Conservation (phyloP, 2,113 vertebrate species). For the Reinhardtius hippoglossoides region DNA sequence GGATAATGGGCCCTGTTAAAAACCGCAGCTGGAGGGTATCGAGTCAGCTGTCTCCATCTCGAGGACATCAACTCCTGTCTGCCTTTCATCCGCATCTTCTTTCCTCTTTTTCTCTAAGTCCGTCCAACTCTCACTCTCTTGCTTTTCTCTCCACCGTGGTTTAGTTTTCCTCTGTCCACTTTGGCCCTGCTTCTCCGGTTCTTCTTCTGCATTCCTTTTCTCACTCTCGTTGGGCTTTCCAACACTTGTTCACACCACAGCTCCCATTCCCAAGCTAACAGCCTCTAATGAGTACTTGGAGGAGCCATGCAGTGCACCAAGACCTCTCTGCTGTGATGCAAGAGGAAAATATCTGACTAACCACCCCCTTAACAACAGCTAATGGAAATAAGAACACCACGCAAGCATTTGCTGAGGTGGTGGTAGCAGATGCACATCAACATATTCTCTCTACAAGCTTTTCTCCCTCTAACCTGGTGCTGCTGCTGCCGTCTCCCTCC, state of each 20-base stretch:
- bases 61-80: slow-evolving; percentile 39
- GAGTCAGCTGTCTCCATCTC: slow-evolving; percentile 53
- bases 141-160: background rate
- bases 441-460: slow-evolving; percentile 20
- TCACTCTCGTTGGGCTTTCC: slow-evolving; percentile 22
- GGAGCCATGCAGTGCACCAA: slow-evolving; percentile 46
- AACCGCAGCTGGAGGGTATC: slow-evolving; percentile 67
- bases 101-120: slow-evolving; percentile 3
- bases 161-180: slow-evolving; percentile 7
- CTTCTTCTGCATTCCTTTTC: slow-evolving; percentile 21
- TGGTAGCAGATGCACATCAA: slow-evolving; percentile 53
- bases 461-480: slow-evolving; percentile 61
- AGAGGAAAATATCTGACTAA: slow-evolving; percentile 66
- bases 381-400: slow-evolving; percentile 60
- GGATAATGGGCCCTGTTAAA: slow-evolving; percentile 72
- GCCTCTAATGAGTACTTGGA: slow-evolving; percentile 68
- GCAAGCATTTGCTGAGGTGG: slow-evolving; percentile 30
- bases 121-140: background rate
- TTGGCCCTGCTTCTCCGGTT: slow-evolving; percentile 13
- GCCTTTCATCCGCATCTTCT: slow-evolving; percentile 35
- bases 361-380: slow-evolving; percentile 57
- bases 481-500: slow-evolving; percentile 24
- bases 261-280: slow-evolving; percentile 49
- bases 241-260: slow-evolving; percentile 35
- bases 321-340: slow-evolving; percentile 52